Percentiles rank a stretch among this genome's conserved stretches.
Conservation (phyloP, 2,888 invertebrate species). For the Glyphotaelius pellucidus region DNA sequence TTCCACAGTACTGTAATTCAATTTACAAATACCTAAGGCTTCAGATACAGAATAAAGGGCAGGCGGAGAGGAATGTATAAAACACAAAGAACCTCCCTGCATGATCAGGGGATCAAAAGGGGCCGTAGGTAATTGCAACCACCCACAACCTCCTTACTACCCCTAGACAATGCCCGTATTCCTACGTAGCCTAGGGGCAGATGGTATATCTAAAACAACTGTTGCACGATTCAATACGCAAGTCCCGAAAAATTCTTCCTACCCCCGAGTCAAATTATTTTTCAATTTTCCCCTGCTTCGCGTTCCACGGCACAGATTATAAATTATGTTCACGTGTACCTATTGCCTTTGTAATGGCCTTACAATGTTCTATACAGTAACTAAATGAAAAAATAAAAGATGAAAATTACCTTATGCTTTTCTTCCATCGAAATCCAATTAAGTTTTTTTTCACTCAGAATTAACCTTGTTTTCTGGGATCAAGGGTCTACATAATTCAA, state of each 20-base stretch:
- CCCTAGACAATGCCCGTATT: constrained; percentile 43
- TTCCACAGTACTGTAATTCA: constrained; percentile 49
- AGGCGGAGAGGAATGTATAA: constrained; percentile 14
- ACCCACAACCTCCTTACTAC: constrained; percentile 22
- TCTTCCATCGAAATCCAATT: constrained; percentile 23
- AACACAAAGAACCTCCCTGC: constrained; percentile 52
- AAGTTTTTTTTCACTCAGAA: constrained; percentile 24
- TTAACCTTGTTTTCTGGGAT: neutral
- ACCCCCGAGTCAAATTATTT: constrained; percentile 52
- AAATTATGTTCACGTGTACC: constrained; percentile 45
- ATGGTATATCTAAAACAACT: constrained; percentile 58
- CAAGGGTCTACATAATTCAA: neutral
- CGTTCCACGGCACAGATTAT: constrained; percentile 46
- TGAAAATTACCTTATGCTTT: constrained; percentile 24
- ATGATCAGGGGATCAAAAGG: constrained; percentile 19
- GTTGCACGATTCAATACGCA: constrained; percentile 56
- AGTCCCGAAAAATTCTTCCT: constrained; percentile 31
- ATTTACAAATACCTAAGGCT: constrained; percentile 49
- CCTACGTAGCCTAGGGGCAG: constrained; percentile 7
- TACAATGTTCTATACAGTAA: neutral
- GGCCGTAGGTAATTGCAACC: constrained; percentile 47
- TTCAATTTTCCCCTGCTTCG: constrained; percentile 51
- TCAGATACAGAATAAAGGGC: constrained; percentile 29
- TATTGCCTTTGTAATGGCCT: neutral
- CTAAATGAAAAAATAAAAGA: constrained; percentile 1